Evolutionary conservation across 2,113 vertebrate species (phyloP).

Genomic region (Microtus ochrogaster): DNA sequence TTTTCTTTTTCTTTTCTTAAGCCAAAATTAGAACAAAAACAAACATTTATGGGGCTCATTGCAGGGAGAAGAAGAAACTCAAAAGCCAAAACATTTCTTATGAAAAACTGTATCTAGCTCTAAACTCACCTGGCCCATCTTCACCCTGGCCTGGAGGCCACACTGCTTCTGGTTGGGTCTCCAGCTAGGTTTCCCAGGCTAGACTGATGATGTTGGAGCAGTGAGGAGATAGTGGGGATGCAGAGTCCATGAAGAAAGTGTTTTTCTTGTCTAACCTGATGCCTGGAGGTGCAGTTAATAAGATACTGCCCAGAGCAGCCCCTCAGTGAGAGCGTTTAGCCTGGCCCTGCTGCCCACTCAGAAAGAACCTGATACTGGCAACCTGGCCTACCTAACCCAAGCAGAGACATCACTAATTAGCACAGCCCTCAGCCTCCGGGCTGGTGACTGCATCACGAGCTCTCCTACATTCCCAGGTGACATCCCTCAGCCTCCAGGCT

Average conservation of each 20-base stretch:
- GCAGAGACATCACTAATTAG: constrained; percentile 15
- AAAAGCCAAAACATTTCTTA: constrained; percentile 70
- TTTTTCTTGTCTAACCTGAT: constrained; percentile 22
- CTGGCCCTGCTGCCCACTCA: neutral
- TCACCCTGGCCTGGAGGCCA: neutral
- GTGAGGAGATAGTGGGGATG: neutral
- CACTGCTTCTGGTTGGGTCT: neutral
- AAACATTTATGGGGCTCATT: constrained; percentile 47
- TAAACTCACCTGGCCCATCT: neutral
- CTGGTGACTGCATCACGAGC: neutral
- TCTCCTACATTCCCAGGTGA: neutral
- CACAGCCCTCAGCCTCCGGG: neutral
- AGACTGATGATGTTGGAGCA: neutral
- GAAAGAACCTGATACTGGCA: constrained; percentile 46
- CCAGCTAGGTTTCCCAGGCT: neutral
- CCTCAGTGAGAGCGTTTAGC: neutral
- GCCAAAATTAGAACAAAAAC: constrained; percentile 81
- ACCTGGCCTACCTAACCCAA: constrained; percentile 39
- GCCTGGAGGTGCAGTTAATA: constrained; percentile 56
- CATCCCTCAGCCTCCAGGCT: neutral
- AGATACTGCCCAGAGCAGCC: constrained; percentile 30
- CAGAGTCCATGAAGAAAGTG: neutral
- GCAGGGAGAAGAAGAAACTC: constrained; percentile 69
- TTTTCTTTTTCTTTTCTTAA: constrained; percentile 53
- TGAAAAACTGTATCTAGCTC: constrained; percentile 40